These are phyloP conservation scores for Chamaea fasciata DNA, from an alignment of 2,113 vertebrate genomes.

Conservation along the genomic window DNA sequence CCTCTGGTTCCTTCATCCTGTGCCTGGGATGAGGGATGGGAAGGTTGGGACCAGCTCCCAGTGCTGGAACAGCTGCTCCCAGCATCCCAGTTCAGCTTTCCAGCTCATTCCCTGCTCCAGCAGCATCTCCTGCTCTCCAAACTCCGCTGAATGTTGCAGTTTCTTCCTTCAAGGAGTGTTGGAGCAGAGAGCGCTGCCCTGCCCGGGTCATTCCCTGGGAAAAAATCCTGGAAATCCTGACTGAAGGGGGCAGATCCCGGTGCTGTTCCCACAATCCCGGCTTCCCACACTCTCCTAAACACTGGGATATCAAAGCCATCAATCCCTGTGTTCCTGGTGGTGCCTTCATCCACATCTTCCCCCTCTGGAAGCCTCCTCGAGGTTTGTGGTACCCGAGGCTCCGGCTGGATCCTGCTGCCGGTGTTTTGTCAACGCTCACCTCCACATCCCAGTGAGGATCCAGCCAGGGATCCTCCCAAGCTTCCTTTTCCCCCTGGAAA, in stretches of 20 bases:
- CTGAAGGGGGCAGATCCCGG: not conserved
- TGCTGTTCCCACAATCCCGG: not conserved
- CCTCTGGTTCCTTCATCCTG: not conserved
- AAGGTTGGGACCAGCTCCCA: not conserved
- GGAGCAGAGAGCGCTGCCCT: not conserved
- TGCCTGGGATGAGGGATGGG: not conserved
- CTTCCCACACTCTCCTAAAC: not conserved
- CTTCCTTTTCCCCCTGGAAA: not conserved
- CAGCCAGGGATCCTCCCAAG: not conserved
- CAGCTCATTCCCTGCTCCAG: not conserved
- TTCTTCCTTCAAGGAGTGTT: not conserved
- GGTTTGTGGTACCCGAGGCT: not conserved
- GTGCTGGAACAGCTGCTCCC: not conserved
- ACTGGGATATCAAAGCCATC: not conserved
- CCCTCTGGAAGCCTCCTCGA: not conserved
- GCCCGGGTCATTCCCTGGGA: not conserved
- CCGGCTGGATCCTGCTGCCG: not conserved
- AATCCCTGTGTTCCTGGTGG: not conserved
- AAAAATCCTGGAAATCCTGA: not conserved
- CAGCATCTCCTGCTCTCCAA: not conserved
- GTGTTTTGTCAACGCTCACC: not conserved
- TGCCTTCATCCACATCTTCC: not conserved
- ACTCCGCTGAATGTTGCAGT: not conserved
- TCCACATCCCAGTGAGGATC: not conserved
- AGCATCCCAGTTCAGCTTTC: no score